Base-by-base conservation (phyloP, 2,888 invertebrate species). In the Pyrrhia umbra region DNA sequence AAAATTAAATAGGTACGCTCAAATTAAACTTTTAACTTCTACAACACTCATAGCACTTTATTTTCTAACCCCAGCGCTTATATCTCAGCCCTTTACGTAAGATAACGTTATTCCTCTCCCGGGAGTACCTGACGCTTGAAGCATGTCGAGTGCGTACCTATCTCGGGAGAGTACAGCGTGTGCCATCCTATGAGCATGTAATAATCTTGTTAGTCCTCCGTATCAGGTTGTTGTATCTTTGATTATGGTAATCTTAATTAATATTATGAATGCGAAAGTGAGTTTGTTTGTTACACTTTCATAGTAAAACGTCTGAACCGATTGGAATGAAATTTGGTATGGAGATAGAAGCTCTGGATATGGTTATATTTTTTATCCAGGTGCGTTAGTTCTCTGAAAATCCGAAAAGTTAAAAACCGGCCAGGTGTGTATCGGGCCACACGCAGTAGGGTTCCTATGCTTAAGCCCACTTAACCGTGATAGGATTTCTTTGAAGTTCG, bases 41-140 rank as follows among this genome's bases (percentile, higher is more conserved):
- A 25, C 10, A n/a, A 23, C 16, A 40, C n/a, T 1, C 21, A 39
- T 10, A 27, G 23, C 15, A 39, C 27, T 21, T 30, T 15, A 15
- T 23, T 34, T 49, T 13, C 9, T 3, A 23, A 9, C 15, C n/a
- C 16, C 21, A 20, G 15, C 58, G 66, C 40, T 20, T 59, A 40
- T 23, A 34, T 58, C 27, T 1, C 2, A 34, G 51, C 46, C 42
- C 18, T 45, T 21, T 15, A 10, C 8, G 10, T 40, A 27, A 47
- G 45, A 51, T 43, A 52, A 68, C 20, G 2, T 68, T 68, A 74
- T 68, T 51, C 49, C 43, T 9, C 77, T 56, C 65, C 0, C 6
- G 75, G 27, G 77, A 71, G 6, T 40, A 47, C 40, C 64, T 63
- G 68, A 75, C 68, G 71, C 75, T 71, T 75, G 50, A 68, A 47